A percentile compares a stretch with the other conserved stretches of the same genome.
These are phyloP conservation scores for Vesta saturnalis DNA, from an alignment of 2,888 invertebrate species.

Conservation along the genomic window DNA sequence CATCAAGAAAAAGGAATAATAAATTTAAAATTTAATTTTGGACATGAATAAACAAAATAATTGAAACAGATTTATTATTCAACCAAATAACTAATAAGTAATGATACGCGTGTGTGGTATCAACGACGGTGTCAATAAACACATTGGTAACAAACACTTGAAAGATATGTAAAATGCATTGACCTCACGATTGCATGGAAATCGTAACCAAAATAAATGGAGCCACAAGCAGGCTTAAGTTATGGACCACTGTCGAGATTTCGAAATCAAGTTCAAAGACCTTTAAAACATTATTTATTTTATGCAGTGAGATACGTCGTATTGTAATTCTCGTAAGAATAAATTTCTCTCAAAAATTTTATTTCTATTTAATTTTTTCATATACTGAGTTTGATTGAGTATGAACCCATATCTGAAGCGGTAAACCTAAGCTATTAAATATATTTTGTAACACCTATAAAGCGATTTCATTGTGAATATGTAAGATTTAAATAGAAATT, in stretches of 20 bases:
- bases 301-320: conserved; percentile 5
- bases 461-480: too few relatives aligned
- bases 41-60: background rate
- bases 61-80: background rate
- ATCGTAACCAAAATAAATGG: conserved; percentile 36
- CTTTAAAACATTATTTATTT: conserved; percentile 28
- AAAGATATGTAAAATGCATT: conserved; percentile 34
- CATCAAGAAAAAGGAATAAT: background rate
- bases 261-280: conserved; percentile 45
- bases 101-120: conserved; percentile 1
- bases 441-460: too few relatives aligned
- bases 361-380: too few relatives aligned
- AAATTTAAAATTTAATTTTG: background rate
- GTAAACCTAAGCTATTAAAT: too few relatives aligned
- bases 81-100: background rate
- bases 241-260: conserved; percentile 43
- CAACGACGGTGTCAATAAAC: conserved; percentile 24
- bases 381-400: too few relatives aligned
- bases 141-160: conserved; percentile 30
- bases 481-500: too few relatives aligned
- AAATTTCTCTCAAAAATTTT: too few relatives aligned
- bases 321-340: background rate
- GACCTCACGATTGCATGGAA: conserved; percentile 35
- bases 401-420: too few relatives aligned
- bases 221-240: conserved; percentile 43